phyloP scores from a whole-genome alignment of 2,888 invertebrate species.

The Leptinotarsa juncta region DNA sequence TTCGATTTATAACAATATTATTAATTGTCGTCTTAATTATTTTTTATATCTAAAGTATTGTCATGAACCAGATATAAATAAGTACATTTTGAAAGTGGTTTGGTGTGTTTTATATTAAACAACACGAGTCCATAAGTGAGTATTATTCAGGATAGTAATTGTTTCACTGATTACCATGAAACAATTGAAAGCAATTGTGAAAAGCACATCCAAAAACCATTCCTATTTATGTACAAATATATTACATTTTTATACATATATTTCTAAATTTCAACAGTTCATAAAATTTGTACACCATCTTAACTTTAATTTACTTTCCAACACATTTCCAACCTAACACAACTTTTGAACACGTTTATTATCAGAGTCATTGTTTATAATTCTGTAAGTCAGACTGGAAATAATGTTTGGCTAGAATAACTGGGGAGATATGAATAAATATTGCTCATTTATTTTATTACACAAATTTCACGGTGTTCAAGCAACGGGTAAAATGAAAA shows the following conservation, averaged over 20 bases:
- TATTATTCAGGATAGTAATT: conserved; percentile 29
- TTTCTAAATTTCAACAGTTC: conserved; percentile 34
- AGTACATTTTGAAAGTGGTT: conserved; percentile 45
- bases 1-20: conserved; percentile 60
- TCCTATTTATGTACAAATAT: conserved; percentile 39
- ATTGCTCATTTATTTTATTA: conserved; percentile 31
- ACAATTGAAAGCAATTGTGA: conserved; percentile 33
- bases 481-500: no score
- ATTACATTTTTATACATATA: conserved; percentile 38
- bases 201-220: conserved; percentile 43
- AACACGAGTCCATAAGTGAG: conserved; percentile 40
- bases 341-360: conserved; percentile 1
- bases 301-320: conserved; percentile 31
- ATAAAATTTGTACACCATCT: conserved; percentile 37
- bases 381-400: conserved; percentile 6
- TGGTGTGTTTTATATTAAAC: conserved; percentile 48
- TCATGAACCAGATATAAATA: conserved; percentile 64
- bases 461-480: background rate
- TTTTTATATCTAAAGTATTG: conserved; percentile 66
- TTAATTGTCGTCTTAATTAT: conserved; percentile 61
- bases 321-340: conserved; percentile 13
- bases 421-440: conserved; percentile 36
- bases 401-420: conserved; percentile 15
- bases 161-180: conserved; percentile 26
- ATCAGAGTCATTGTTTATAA: background rate